Evolutionary conservation across 2,888 invertebrate species (phyloP).

Genomic region (Marasmarcha lunaedactyla): DNA sequence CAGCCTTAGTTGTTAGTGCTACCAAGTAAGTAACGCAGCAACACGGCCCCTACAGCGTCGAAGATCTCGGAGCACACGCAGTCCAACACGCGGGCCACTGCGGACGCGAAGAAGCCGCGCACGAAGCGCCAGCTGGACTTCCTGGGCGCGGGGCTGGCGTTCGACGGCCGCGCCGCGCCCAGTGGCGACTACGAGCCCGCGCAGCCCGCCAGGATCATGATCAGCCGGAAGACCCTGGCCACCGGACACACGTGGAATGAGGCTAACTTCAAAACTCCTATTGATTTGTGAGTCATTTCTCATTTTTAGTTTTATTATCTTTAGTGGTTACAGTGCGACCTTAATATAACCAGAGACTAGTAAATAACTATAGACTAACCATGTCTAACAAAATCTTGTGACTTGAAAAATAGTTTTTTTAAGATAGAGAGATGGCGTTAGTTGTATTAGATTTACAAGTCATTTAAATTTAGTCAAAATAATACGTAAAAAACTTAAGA

Average conservation of each 20-base stretch:
- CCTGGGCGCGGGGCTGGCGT: slow-evolving; percentile 38
- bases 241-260: slow-evolving; percentile 64
- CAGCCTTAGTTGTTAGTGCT: too few relatives aligned
- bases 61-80: slow-evolving; percentile 46
- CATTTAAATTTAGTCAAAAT: too few relatives aligned
- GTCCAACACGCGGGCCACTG: slow-evolving; percentile 36
- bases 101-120: slow-evolving; percentile 34
- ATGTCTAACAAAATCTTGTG: too few relatives aligned
- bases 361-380: too few relatives aligned
- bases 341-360: too few relatives aligned
- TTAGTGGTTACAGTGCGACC: too few relatives aligned
- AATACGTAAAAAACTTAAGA: too few relatives aligned
- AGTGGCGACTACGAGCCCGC: slow-evolving; percentile 46
- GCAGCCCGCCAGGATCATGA: slow-evolving; percentile 57
- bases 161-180: slow-evolving; percentile 31
- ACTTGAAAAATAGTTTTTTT: too few relatives aligned
- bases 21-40: too few relatives aligned
- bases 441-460: too few relatives aligned
- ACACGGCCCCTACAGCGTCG: slow-evolving; percentile 32
- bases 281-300: slow-evolving; percentile 37
- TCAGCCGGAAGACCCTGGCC: slow-evolving; percentile 56
- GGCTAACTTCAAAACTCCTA: slow-evolving; percentile 55
- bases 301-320: neutral
- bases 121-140: slow-evolving; percentile 55
- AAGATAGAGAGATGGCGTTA: too few relatives aligned